Evolutionary conservation across 2,888 invertebrate species (phyloP).

Genomic region (Oxytorus armatus): DNA sequence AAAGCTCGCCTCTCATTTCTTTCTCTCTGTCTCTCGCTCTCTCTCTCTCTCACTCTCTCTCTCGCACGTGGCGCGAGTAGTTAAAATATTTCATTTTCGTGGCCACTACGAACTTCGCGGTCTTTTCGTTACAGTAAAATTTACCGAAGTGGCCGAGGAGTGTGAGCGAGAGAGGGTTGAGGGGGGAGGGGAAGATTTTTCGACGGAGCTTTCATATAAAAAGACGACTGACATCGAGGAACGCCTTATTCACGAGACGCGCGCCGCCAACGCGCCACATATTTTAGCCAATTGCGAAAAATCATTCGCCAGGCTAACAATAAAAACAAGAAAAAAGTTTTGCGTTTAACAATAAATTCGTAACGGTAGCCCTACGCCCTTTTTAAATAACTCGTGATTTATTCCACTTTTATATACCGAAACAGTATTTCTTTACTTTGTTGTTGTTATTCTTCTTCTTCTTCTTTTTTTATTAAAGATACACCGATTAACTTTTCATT

Average conservation of each 20-base stretch:
- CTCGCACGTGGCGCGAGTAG: slow-evolving; percentile 42
- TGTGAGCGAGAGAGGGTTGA: slow-evolving; percentile 65
- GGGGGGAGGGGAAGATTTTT: slow-evolving; percentile 56
- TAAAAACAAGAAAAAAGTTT: neutral
- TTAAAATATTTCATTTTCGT: slow-evolving; percentile 66
- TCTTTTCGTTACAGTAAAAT: slow-evolving; percentile 52
- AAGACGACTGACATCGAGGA: slow-evolving; percentile 75
- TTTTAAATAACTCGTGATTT: slow-evolving; percentile 38
- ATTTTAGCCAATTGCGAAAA: slow-evolving; percentile 17
- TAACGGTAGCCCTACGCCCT: neutral
- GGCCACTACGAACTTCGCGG: slow-evolving; percentile 36
- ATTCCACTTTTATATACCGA: slow-evolving; percentile 57
- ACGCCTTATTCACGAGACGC: slow-evolving; percentile 78
- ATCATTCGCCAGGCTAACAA: slow-evolving; percentile 3
- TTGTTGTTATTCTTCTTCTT: slow-evolving; percentile 5
- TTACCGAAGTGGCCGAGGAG: slow-evolving; percentile 53
- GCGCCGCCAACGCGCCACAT: slow-evolving; percentile 66
- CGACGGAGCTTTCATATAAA: slow-evolving; percentile 78
- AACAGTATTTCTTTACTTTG: slow-evolving; percentile 57
- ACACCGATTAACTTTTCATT: slow-evolving; percentile 47
- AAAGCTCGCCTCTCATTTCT: slow-evolving; percentile 66
- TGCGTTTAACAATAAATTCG: slow-evolving; percentile 17
- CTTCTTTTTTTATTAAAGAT: neutral
- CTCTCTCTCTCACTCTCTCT: slow-evolving; percentile 17
- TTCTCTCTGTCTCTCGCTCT: slow-evolving; percentile 1